Evolutionary conservation across 2,797 vertebrate species (phyloP).

Genomic region (Characodon lateralis): DNA sequence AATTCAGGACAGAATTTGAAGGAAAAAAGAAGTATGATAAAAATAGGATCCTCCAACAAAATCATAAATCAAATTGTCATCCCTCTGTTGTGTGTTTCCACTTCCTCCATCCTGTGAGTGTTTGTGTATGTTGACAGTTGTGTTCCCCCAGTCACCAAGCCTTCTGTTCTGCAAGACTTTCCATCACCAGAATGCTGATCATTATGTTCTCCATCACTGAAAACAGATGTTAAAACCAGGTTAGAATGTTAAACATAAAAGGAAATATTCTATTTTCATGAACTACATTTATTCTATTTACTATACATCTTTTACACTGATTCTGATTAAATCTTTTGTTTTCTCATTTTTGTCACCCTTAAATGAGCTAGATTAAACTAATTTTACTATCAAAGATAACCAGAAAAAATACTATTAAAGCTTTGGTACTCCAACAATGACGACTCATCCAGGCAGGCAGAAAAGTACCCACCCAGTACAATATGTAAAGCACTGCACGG

Average conservation of each 20-base stretch:
- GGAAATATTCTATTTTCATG: not conserved
- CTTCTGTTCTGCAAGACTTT: conserved; percentile 58
- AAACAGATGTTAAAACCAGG: conserved; percentile 17
- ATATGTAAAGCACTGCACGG: no score
- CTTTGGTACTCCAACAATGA: no score
- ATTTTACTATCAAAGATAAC: no score
- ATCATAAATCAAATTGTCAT: conserved; percentile 38
- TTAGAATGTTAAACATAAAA: conserved; percentile 8
- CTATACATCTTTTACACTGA: not conserved
- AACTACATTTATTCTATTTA: not conserved
- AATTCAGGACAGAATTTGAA: not conserved
- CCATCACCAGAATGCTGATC: conserved; percentile 53
- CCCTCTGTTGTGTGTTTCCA: conserved; percentile 43
- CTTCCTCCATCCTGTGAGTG: conserved; percentile 63
- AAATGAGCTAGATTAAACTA: not conserved
- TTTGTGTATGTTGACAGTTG: conserved; percentile 31
- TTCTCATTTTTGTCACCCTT: not conserved
- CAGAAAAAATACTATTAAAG: no score
- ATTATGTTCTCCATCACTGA: conserved; percentile 33
- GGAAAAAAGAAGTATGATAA: conserved; percentile 30
- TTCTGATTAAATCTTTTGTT: not conserved
- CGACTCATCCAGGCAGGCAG: no score
- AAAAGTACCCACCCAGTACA: no score
- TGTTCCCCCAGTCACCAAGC: conserved; percentile 46
- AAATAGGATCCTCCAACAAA: conserved; percentile 28